These are phyloP conservation scores for Pelobates cultripes DNA, from an alignment of 2,797 vertebrate species.

Conservation along the genomic window DNA sequence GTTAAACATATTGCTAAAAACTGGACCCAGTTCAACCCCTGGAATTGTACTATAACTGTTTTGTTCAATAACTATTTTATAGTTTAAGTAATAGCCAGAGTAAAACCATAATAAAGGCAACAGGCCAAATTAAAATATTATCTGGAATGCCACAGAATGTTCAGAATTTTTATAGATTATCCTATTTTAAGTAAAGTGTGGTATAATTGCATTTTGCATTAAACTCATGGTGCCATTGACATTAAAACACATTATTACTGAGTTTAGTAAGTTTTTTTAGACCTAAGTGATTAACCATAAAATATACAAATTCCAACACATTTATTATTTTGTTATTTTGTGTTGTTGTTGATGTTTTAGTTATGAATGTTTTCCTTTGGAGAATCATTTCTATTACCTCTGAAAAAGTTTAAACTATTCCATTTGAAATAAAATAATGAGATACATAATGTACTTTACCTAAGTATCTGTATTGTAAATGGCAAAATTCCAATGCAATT, in stretches of 20 bases:
- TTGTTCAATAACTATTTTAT: no score
- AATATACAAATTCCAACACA: not conserved
- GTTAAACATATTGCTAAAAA: no score
- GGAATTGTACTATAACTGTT: no score
- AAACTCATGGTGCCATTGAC: not conserved
- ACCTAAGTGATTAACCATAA: not conserved
- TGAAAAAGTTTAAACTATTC: conserved; percentile 32
- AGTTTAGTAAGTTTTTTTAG: not conserved
- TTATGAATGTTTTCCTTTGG: conserved; percentile 2
- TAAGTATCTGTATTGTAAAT: conserved; percentile 34
- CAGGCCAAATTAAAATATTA: conserved; percentile 11
- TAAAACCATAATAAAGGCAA: not conserved
- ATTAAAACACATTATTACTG: not conserved
- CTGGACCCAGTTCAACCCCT: no score
- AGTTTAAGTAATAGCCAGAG: no score
- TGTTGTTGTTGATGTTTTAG: not conserved
- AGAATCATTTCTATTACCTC: conserved; percentile 18
- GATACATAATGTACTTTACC: conserved; percentile 23
- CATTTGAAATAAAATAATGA: conserved; percentile 39
- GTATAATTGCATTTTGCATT: no score
- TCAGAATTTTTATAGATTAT: not conserved
- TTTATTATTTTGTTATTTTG: not conserved
- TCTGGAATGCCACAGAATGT: not conserved
- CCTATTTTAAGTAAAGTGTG: no score
- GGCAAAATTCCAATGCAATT: conserved; percentile 47